Evolutionary conservation across 2,888 invertebrate genomes (phyloP).

Genomic region (Lamproptera curius): DNA sequence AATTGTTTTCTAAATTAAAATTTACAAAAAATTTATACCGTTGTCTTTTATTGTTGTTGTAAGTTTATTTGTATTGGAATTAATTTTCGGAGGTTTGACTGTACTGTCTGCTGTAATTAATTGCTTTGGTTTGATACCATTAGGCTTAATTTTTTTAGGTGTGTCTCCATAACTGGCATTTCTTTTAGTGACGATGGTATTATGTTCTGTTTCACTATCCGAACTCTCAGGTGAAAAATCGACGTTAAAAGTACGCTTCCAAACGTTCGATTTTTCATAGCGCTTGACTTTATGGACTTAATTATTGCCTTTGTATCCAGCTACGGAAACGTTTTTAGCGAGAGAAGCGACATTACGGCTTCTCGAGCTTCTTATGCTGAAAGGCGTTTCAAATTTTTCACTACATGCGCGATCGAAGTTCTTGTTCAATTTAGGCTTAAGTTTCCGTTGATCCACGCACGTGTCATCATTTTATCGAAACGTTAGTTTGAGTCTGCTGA

Average conservation of each 20-base stretch:
- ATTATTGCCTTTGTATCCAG: conserved; percentile 61
- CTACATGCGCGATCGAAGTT: conserved; percentile 29
- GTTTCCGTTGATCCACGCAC: conserved; percentile 65
- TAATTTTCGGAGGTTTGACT: no score
- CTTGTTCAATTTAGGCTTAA: conserved; percentile 55
- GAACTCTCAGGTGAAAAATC: conserved; percentile 36
- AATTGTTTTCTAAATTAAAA: no score
- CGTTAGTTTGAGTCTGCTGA: no score
- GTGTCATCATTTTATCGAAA: conserved; percentile 67
- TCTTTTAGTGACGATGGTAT: neutral
- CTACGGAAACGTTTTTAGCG: conserved; percentile 63
- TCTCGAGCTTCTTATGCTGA: conserved; percentile 52
- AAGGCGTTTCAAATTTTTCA: conserved; percentile 48
- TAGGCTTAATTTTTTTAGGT: neutral
- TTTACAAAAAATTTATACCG: no score
- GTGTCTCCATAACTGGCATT: neutral
- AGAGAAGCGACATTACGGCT: conserved; percentile 48
- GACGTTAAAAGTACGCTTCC: conserved; percentile 51
- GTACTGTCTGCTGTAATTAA: no score
- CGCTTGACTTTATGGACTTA: conserved; percentile 48
- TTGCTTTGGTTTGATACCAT: conserved; percentile 1
- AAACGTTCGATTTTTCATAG: conserved; percentile 37
- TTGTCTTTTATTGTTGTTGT: no score
- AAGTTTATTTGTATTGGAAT: no score
- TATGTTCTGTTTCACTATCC: conserved; percentile 40